A percentile compares a stretch with the other conserved stretches of the same genome.
Conservation (phyloP, 2,888 invertebrate species). For the Eucriotettix oculatus region DNA sequence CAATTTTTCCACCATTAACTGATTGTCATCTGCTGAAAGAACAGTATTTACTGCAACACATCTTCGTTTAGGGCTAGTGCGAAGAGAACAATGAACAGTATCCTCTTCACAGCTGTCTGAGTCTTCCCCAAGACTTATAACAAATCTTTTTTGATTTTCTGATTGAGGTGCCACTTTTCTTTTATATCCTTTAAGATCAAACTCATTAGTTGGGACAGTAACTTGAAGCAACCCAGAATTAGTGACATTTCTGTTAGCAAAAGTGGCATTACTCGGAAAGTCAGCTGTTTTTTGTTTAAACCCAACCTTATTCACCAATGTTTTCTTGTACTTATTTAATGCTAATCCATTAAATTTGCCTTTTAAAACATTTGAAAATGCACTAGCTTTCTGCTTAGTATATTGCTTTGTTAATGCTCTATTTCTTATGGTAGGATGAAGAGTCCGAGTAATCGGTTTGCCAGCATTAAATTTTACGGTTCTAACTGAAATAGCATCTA, state of each 20-base stretch:
- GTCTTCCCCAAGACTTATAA: slow-evolving; percentile 3
- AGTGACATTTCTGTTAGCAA: neutral
- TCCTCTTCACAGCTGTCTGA: slow-evolving; percentile 4
- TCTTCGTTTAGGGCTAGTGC: slow-evolving; percentile 1
- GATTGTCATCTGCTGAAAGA: neutral
- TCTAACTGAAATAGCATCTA: neutral
- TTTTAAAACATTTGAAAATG: neutral
- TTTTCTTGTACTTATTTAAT: neutral
- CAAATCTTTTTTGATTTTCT: neutral
- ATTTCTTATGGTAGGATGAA: neutral
- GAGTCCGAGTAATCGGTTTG: neutral
- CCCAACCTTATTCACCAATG: too few relatives aligned
- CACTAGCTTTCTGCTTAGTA: too few relatives aligned
- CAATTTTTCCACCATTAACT: neutral
- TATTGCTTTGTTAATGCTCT: neutral
- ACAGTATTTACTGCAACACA: neutral
- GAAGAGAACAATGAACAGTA: neutral
- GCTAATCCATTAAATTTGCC: neutral
- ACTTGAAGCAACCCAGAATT: neutral
- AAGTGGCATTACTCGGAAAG: neutral
- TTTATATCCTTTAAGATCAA: neutral
- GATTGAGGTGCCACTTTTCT: neutral
- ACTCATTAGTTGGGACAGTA: neutral
- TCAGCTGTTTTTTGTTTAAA: too few relatives aligned
- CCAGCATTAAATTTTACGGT: neutral